Evolutionary conservation across 2,797 vertebrate species (phyloP).

Genomic region (Florisuga fusca): DNA sequence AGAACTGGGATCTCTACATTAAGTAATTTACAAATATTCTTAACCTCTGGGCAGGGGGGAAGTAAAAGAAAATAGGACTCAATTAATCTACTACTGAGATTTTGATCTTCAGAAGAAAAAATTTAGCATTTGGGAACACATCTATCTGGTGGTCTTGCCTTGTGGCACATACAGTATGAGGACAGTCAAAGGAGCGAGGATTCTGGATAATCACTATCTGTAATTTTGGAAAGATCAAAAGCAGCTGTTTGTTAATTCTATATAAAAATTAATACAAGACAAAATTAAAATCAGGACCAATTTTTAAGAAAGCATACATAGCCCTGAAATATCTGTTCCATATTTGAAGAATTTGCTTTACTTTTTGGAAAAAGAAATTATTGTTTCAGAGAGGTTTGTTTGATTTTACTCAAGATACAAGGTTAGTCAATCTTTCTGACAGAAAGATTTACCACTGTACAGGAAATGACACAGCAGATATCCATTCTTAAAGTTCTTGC

Average conservation of each 20-base stretch:
- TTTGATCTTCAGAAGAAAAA: background rate
- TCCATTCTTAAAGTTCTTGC: background rate
- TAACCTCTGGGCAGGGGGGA: background rate
- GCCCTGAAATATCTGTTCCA: background rate
- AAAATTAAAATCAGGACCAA: constrained; percentile 4
- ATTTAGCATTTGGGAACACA: background rate
- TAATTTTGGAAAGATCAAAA: constrained; percentile 35
- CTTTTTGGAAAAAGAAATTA: background rate
- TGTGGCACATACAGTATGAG: background rate
- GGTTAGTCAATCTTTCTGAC: constrained; percentile 13
- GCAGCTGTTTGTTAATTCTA: background rate
- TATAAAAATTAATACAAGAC: constrained; percentile 5
- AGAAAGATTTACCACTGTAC: constrained; percentile 18
- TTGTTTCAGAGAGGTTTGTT: background rate
- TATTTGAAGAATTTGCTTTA: background rate
- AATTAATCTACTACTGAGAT: background rate
- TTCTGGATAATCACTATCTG: background rate
- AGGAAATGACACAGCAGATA: constrained; percentile 24
- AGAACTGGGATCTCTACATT: background rate
- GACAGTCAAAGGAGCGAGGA: background rate
- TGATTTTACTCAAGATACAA: background rate
- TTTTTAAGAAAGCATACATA: background rate
- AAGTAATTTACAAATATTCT: background rate
- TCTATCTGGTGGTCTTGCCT: background rate
- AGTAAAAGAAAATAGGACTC: background rate